These are phyloP conservation scores for Saturnia japonica DNA, from an alignment of 2,888 invertebrate species.

Conservation along the genomic window DNA sequence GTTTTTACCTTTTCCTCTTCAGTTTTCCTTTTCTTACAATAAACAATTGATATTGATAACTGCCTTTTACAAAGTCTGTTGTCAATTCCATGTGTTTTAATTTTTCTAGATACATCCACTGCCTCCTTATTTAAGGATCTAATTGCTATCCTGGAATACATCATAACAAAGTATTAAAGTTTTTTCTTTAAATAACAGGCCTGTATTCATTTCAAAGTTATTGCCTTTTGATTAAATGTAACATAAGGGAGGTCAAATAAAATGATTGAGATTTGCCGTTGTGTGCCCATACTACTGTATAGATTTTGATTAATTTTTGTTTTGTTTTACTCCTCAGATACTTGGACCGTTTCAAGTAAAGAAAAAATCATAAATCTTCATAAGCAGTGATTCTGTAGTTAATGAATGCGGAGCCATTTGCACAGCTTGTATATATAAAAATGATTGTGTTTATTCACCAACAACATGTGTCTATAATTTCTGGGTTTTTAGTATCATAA, in stretches of 20 bases:
- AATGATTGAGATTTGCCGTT: too few relatives aligned
- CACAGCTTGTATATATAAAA: too few relatives aligned
- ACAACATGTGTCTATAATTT: neutral
- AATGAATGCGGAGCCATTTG: too few relatives aligned
- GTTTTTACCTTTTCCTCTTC: slow-evolving; percentile 82
- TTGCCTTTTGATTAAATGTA: neutral
- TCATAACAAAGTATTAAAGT: neutral
- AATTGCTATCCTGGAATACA: slow-evolving; percentile 54
- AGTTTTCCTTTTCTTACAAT: slow-evolving; percentile 83
- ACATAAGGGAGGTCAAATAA: neutral
- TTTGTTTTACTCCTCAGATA: too few relatives aligned
- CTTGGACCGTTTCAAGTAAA: too few relatives aligned
- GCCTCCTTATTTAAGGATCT: slow-evolving; percentile 49
- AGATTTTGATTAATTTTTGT: too few relatives aligned
- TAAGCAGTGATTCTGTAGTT: too few relatives aligned
- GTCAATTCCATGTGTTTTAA: slow-evolving; percentile 29
- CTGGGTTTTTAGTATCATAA: too few relatives aligned
- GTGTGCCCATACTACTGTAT: too few relatives aligned
- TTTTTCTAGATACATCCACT: slow-evolving; percentile 35
- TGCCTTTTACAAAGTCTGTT: slow-evolving; percentile 43
- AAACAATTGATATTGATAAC: slow-evolving; percentile 56
- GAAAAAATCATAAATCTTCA: too few relatives aligned
- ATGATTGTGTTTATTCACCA: neutral
- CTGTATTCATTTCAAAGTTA: too few relatives aligned
- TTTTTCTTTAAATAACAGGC: neutral